A percentile compares a stretch with the other conserved stretches of the same genome.
These are phyloP conservation scores for Caranx ignobilis DNA, from an alignment of 2,113 vertebrate species.

Conservation along the genomic window DNA sequence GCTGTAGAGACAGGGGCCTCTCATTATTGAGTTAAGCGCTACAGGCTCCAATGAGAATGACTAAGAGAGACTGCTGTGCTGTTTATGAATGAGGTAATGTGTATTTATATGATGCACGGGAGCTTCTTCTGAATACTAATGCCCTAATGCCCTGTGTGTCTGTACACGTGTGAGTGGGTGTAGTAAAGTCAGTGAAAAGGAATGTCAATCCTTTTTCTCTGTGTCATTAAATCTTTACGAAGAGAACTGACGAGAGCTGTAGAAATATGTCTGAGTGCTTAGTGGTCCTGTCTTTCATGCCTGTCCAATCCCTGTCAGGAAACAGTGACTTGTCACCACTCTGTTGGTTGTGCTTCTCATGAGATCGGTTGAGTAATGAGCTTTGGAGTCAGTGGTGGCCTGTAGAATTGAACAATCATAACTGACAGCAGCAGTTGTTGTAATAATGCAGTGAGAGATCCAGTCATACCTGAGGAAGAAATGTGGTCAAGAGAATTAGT, in stretches of 20 bases:
- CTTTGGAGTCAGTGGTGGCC: conserved; percentile 20
- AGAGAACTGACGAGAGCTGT: conserved; percentile 36
- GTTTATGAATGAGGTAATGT: conserved; percentile 74
- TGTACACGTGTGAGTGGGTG: conserved; percentile 59
- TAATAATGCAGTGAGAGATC: not conserved
- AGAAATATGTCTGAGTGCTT: conserved; percentile 46
- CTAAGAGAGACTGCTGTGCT: conserved; percentile 41
- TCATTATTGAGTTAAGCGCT: conserved; percentile 27
- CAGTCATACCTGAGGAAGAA: conserved; percentile 15
- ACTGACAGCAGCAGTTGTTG: conserved; percentile 38
- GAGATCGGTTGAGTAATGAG: conserved; percentile 14
- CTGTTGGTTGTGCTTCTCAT: conserved; percentile 30
- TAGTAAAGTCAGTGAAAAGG: conserved; percentile 69
- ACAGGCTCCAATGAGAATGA: conserved; percentile 48
- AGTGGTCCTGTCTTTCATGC: conserved; percentile 45
- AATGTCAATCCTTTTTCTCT: conserved; percentile 56
- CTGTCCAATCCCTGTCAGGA: conserved; percentile 56
- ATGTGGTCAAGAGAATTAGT: conserved; percentile 20
- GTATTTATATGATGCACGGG: conserved; percentile 58
- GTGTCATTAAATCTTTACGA: conserved; percentile 64
- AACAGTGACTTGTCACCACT: conserved; percentile 51
- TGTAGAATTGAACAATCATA: conserved; percentile 28
- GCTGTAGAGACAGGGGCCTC: conserved; percentile 38
- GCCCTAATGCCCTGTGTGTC: conserved; percentile 39
- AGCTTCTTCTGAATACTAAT: conserved; percentile 63